Evolutionary conservation across 2,113 vertebrate genomes (phyloP), one percentile per base, ranked within the genome.

Genomic region (Corydoras sp.): DNA sequence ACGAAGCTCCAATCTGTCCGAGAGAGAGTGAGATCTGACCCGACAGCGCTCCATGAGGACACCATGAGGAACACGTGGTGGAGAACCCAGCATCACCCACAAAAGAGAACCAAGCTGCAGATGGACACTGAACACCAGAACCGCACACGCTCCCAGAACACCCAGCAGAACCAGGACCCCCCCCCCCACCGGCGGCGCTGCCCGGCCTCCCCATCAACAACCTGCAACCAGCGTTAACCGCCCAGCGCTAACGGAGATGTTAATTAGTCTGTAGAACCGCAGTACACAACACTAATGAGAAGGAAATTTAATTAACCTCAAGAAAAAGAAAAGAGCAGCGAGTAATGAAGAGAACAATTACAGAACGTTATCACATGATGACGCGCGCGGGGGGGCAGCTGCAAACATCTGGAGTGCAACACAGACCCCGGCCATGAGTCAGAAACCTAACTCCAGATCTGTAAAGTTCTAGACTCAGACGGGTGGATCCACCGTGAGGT

Each of bases 41-140:
- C 68, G 72, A 81, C 77, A 71, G 64, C 60, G 69, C 66, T 55
- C 64, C 60, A 51, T 15, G 51, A 50, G 49, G 24, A 75, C 10
- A 69, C 65, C 64, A 75, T 58, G 48, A 66, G 68, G 65, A 61
- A 66, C 50, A 50, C 35, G 10, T 32, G 3, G 51, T 7, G 48
- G 58, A 50, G 12, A 62, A 60, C n/a, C 7, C 3, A 58, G 58
- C 75, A 76, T 67, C 35, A 73, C 67, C 49, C 18, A 35, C 61
- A 69, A 80, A 80, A 71, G 59, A 77, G 79, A 71, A 82, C 73
- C 73, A 76, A 77, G 69, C 65, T 68, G 10, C 71, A 15, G 58
- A 72, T 71, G 77, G 6, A 70, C 59, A 54, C 32, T 30, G 68
- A 76, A 79, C 64, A 53, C 50, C 13, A 69, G n/a, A n/a, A n/a